Evolutionary conservation across 2,888 invertebrate genomes (phyloP).

Genomic region (Synergus japonicus): DNA sequence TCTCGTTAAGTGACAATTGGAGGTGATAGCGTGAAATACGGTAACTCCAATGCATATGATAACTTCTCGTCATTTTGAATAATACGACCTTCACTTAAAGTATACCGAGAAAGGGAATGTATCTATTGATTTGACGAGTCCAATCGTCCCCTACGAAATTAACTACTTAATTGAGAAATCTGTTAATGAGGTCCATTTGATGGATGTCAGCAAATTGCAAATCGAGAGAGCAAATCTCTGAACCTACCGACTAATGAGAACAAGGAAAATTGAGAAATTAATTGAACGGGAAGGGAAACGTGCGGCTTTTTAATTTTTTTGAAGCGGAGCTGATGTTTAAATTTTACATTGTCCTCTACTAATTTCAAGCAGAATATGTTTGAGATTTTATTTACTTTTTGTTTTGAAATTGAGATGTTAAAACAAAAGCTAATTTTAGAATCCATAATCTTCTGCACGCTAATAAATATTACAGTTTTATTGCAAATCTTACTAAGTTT

Average conservation of each 20-base stretch:
- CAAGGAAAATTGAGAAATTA: slow-evolving; percentile 36
- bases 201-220: slow-evolving; percentile 24
- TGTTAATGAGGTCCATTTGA: slow-evolving; percentile 36
- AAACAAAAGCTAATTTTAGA: too few relatives aligned
- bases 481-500: too few relatives aligned
- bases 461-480: too few relatives aligned
- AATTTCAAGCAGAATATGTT: neutral
- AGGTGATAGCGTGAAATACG: slow-evolving; percentile 70
- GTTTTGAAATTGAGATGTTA: neutral
- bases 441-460: too few relatives aligned
- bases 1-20: slow-evolving; percentile 76
- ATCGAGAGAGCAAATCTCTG: slow-evolving; percentile 18
- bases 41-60: slow-evolving; percentile 56
- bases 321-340: neutral
- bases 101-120: slow-evolving; percentile 23
- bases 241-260: slow-evolving; percentile 1
- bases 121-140: slow-evolving; percentile 17
- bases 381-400: neutral
- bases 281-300: slow-evolving; percentile 11
- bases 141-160: slow-evolving; percentile 35
- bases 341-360: neutral
- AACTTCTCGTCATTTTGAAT: slow-evolving; percentile 47
- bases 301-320: neutral
- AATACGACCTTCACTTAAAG: slow-evolving; percentile 23
- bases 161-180: slow-evolving; percentile 34